Percentiles rank a stretch among this genome's conserved stretches.
phyloP scores from a whole-genome alignment of 1,140 invertebrate genomes.

The Trigoniulus corallinus region DNA sequence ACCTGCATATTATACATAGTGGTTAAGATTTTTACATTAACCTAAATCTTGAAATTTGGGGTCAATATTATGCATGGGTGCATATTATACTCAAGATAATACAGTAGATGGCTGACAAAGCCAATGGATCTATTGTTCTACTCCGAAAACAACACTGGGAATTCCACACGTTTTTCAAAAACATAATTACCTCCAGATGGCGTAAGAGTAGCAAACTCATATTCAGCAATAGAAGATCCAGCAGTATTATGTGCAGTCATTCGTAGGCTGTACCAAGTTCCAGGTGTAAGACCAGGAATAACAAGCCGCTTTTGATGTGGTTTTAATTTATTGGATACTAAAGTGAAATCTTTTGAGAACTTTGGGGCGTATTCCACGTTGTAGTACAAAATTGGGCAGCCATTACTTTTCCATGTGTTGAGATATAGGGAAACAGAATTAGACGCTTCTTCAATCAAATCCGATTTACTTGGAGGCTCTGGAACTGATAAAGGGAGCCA shows the following conservation, averaged over 20 bases:
- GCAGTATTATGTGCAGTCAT: slow-evolving; percentile 84
- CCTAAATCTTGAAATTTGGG: too few relatives aligned
- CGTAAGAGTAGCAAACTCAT: slow-evolving; percentile 51
- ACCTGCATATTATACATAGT: too few relatives aligned
- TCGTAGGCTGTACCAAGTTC: slow-evolving; percentile 66
- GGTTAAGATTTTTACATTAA: too few relatives aligned
- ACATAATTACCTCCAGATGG: slow-evolving; percentile 36
- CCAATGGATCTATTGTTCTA: too few relatives aligned
- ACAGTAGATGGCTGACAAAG: too few relatives aligned
- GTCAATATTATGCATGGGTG: too few relatives aligned
- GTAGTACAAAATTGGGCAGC: slow-evolving; percentile 26
- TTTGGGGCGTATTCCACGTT: slow-evolving; percentile 24
- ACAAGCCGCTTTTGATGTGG: slow-evolving; percentile 9
- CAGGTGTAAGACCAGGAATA: slow-evolving; percentile 48
- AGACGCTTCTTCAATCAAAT: background rate
- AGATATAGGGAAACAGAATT: slow-evolving; percentile 72
- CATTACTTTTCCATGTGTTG: slow-evolving; percentile 25
- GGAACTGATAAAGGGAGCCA: slow-evolving; percentile 4
- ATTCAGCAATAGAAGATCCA: slow-evolving; percentile 65
- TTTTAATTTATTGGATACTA: slow-evolving; percentile 16
- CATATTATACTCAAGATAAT: too few relatives aligned
- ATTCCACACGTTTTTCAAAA: too few relatives aligned
- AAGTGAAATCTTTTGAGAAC: slow-evolving; percentile 17
- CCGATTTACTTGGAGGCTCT: background rate
- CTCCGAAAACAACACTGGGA: too few relatives aligned